Base-by-base conservation (phyloP, 2,797 vertebrate genomes). In the Takifugu rubripes region DNA sequence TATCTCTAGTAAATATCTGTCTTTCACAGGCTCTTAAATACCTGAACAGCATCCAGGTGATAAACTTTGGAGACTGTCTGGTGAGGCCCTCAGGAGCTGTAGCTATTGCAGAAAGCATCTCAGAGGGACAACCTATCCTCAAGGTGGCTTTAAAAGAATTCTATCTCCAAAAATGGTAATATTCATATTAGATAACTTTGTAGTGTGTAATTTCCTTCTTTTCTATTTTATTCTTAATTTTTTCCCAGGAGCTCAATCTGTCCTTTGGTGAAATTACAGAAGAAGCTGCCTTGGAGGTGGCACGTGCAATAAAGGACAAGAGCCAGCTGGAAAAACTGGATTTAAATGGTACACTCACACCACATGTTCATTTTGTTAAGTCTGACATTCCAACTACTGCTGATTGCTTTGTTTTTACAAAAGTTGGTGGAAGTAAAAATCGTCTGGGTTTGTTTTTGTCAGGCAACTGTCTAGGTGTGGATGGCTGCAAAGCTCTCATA, bases 21-120 rank as follows among this genome's bases (percentile, higher is more conserved):
- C 2, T 15, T 24, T 51, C 49, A 33, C 75, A 99, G 97, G 93
- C 94, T 0, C 83, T 99, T 81, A 97, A 94, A 87, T 83, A 91
- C 0, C 89, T 98, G 11, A 87, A 92, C 16, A 94, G 91, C 71
- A 84, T 98, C 59, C 95, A 99, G 77, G 91, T 93, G 51, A 96
- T 99, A 64, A 99, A 99, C 85, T 99, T 99, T 33, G 97, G 97
- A 5, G 97, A 99, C 81, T 99, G 97, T 75, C 85, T 99, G 53
- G 94, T 99, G 70, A 94, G 97, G 60, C 94, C 96, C 0, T 93
- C 90, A 67, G 97, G 97, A 0, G 97, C 97, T 3, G 45, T 90
- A 8, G 96, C 96, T 33, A 93, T 99, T 3, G 94, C 96, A 48
- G 92, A 93, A 26, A 90, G 92, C 0, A 88, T 99, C 29, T 91